These are phyloP conservation scores for Chrysomela aeneicollis DNA, from an alignment of 2,888 invertebrate species.

Conservation along the genomic window DNA sequence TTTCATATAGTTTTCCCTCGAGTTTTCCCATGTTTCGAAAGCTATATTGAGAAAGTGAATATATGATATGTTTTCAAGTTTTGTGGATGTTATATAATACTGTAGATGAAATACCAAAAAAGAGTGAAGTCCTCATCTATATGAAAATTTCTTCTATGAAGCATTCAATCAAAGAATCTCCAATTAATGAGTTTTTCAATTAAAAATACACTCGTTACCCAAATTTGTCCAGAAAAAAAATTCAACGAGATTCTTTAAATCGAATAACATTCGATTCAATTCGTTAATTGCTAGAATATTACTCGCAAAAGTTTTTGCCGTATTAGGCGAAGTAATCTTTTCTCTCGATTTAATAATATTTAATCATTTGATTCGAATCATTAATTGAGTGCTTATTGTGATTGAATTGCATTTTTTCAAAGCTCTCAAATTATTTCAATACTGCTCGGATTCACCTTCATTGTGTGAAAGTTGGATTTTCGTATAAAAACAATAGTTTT, in stretches of 20 bases:
- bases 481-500: too few species aligned
- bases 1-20: too few species aligned
- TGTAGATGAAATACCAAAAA: too few species aligned
- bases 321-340: constrained; percentile 6
- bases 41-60: too few species aligned
- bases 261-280: constrained; percentile 15
- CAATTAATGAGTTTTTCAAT: constrained; percentile 12
- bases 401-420: constrained; percentile 1
- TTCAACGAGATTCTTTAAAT: constrained; percentile 18
- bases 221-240: neutral
- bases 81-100: too few species aligned
- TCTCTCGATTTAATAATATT: constrained; percentile 12
- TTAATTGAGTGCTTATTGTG: constrained; percentile 20
- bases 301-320: constrained; percentile 12
- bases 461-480: too few species aligned
- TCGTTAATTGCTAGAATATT: constrained; percentile 17
- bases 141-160: too few species aligned
- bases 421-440: too few species aligned
- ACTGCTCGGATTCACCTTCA: too few species aligned
- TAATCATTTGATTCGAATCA: constrained; percentile 16
- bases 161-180: neutral
- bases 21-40: too few species aligned
- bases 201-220: neutral
- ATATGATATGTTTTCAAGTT: too few species aligned
- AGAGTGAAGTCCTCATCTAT: too few species aligned